Percentiles rank a stretch among this genome's conserved stretches.
Evolutionary conservation across 1,140 invertebrate species (phyloP).

Genomic region (Ceratitis capitata): DNA sequence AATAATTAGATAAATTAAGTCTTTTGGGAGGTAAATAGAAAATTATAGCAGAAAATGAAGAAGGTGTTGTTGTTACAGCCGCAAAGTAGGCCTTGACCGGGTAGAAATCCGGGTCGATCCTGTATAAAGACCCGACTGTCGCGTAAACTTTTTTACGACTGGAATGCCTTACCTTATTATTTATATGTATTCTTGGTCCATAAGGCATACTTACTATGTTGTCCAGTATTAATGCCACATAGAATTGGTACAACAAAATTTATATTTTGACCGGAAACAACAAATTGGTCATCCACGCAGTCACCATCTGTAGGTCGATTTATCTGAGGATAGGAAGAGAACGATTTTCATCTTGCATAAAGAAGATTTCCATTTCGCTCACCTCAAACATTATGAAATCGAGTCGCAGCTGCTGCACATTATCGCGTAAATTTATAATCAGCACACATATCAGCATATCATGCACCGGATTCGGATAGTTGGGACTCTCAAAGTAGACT

Average conservation of each 20-base stretch:
- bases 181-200: too few relatives aligned
- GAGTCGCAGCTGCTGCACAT: constrained; percentile 74
- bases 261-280: constrained; percentile 75
- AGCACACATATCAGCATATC: constrained; percentile 70
- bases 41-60: too few relatives aligned
- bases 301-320: constrained; percentile 73
- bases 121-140: too few relatives aligned
- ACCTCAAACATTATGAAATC: constrained; percentile 79
- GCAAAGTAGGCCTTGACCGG: too few relatives aligned
- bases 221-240: constrained; percentile 79
- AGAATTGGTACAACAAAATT: constrained; percentile 75
- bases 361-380: constrained; percentile 17
- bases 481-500: constrained; percentile 72
- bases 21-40: too few relatives aligned
- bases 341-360: background rate
- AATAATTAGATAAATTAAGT: too few relatives aligned
- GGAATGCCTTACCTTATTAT: too few relatives aligned
- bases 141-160: too few relatives aligned
- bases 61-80: too few relatives aligned
- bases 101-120: too few relatives aligned
- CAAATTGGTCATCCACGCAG: constrained; percentile 75
- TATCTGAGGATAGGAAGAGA: constrained; percentile 67
- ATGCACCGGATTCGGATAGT: constrained; percentile 65
- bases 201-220: constrained; percentile 77
- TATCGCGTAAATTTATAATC: constrained; percentile 70